phyloP scores from a whole-genome alignment of 1,140 invertebrate genomes.

The Brachionus plicatilis region DNA sequence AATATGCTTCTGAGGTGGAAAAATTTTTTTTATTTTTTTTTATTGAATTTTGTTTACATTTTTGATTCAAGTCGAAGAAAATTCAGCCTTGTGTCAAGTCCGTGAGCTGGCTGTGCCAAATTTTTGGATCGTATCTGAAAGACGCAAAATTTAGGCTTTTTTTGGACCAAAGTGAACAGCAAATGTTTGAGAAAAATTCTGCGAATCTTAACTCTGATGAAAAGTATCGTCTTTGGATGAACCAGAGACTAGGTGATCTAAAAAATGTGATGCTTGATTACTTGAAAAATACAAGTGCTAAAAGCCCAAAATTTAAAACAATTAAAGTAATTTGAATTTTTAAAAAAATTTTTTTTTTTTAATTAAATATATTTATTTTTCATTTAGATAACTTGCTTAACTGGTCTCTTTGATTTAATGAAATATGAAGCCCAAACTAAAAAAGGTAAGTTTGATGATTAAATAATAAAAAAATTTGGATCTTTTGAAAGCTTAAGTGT shows the following conservation, averaged over 20 bases:
- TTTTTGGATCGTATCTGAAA: not conserved
- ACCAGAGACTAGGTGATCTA: not conserved
- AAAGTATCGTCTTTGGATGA: conserved; percentile 22
- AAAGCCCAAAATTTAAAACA: not conserved
- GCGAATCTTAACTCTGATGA: not conserved
- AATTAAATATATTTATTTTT: not conserved
- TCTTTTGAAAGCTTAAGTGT: too few relatives aligned
- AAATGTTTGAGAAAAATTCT: not conserved
- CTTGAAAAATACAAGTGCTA: not conserved
- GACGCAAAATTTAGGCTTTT: not conserved
- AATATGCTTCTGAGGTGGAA: conserved; percentile 12
- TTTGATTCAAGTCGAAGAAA: not conserved
- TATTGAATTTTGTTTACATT: not conserved
- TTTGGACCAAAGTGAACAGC: not conserved
- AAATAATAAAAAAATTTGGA: not conserved
- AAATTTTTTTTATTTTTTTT: not conserved
- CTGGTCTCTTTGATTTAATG: not conserved
- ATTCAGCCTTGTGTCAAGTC: not conserved
- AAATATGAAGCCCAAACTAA: not conserved
- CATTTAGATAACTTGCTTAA: not conserved
- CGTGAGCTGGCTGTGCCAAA: not conserved
- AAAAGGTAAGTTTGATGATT: not conserved
- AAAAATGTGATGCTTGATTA: not conserved
- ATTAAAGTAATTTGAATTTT: not conserved
- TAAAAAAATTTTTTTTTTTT: not conserved